These are phyloP conservation scores for Pseudocheirus occidentalis DNA, from an alignment of 2,797 vertebrate genomes.

Conservation along the genomic window DNA sequence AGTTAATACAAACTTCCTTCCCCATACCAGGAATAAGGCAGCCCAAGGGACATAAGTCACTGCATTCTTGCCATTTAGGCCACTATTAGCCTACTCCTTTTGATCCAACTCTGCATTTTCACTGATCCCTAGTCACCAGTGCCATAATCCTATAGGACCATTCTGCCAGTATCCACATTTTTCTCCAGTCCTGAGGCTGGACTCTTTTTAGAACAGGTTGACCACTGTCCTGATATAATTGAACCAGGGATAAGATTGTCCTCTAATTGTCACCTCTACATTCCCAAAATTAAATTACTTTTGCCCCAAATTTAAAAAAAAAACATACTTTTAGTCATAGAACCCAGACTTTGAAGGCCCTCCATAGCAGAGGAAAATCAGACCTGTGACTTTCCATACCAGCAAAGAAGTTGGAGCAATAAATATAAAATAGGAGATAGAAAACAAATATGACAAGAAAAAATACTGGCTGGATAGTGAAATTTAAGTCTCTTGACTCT, in stretches of 20 bases:
- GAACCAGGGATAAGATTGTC: background rate
- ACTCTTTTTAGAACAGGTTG: background rate
- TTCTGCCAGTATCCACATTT: background rate
- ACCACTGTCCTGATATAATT: background rate
- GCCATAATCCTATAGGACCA: background rate
- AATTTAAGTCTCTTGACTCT: background rate
- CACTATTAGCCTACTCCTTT: background rate
- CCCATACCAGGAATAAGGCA: background rate
- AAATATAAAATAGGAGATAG: background rate
- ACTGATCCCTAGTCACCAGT: background rate
- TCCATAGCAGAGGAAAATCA: background rate
- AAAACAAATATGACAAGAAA: background rate
- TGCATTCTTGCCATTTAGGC: background rate
- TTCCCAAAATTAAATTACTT: background rate
- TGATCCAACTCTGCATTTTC: background rate
- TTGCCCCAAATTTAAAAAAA: background rate
- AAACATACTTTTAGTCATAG: background rate
- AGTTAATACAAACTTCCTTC: background rate
- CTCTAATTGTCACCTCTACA: background rate
- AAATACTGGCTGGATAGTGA: background rate
- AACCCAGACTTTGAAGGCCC: background rate
- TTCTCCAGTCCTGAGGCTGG: background rate
- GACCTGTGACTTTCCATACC: background rate
- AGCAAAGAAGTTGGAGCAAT: background rate
- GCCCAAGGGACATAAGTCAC: background rate